Percentiles rank a stretch among this genome's conserved stretches.
Evolutionary conservation across 2,888 invertebrate genomes (phyloP).

Genomic region (Pseudococcus longispinus): DNA sequence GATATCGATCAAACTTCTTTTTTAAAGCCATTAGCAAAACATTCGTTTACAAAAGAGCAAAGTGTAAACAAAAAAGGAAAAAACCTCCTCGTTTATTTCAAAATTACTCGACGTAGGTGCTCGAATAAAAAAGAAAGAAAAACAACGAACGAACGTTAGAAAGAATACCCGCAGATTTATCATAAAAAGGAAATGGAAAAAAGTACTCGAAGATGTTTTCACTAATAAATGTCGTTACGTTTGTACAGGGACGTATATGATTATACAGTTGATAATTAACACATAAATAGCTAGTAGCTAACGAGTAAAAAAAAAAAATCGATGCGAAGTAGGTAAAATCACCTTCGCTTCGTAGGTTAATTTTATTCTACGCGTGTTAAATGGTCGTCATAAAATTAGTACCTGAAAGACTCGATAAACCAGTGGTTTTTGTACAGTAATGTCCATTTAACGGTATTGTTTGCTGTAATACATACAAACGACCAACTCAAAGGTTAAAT

Average conservation of each 20-base stretch:
- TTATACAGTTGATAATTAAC: not conserved
- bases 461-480: constrained; percentile 35
- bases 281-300: not conserved
- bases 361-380: not conserved
- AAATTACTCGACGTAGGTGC: not conserved
- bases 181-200: not conserved
- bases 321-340: not conserved
- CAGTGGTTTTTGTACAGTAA: not conserved
- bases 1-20: constrained; percentile 2
- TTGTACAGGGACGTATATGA: not conserved
- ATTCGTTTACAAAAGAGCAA: not conserved
- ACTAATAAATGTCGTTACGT: not conserved
- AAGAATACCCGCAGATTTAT: not conserved
- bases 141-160: not conserved
- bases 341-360: not conserved
- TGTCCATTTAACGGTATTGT: constrained; percentile 5
- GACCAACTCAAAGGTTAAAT: constrained; percentile 35
- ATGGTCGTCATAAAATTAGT: not conserved
- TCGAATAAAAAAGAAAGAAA: not conserved
- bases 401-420: constrained; percentile 2
- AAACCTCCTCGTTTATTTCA: not conserved
- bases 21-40: constrained; percentile 5
- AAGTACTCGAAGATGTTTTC: not conserved
- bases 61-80: not conserved
- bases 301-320: not conserved